phyloP scores from a whole-genome alignment of 2,888 invertebrate genomes.

The Prosopocoilus inquinatus region DNA sequence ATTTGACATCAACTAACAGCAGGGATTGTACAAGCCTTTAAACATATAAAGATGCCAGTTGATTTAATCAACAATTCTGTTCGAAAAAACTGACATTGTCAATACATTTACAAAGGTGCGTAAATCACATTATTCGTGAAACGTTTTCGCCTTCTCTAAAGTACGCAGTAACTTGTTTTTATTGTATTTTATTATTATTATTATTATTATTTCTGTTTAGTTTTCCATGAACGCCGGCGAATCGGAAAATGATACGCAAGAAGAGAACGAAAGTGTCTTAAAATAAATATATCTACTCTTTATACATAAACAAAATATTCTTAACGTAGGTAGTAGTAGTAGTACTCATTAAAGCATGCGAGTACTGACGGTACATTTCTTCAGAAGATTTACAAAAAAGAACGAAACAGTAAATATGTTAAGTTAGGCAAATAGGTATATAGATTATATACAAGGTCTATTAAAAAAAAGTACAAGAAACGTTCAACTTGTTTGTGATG shows the following conservation, averaged over 20 bases:
- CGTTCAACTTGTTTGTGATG: conserved; percentile 9
- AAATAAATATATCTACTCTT: no score
- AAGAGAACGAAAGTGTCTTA: no score
- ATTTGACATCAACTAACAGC: conserved; percentile 50
- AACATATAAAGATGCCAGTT: conserved; percentile 39
- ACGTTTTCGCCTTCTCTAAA: conserved; percentile 7
- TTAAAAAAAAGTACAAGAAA: conserved; percentile 9
- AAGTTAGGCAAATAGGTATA: conserved; percentile 2
- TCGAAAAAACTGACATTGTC: conserved; percentile 50
- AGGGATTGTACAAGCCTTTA: conserved; percentile 50
- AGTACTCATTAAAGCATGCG: no score
- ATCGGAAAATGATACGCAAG: no score
- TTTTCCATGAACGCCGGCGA: no score
- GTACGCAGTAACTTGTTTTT: background rate
- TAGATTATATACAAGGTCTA: conserved; percentile 8
- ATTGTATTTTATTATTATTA: no score
- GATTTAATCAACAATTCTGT: conserved; percentile 45
- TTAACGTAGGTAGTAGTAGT: no score
- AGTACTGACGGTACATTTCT: no score
- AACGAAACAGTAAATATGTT: background rate
- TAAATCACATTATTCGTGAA: conserved; percentile 35
- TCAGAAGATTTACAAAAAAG: no score
- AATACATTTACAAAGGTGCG: conserved; percentile 46
- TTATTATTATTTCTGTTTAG: no score
- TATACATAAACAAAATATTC: no score